Evolutionary conservation across 2,888 invertebrate species (phyloP), one percentile per base, ranked within the genome.

Genomic region (Cosmorhoe ocellata): DNA sequence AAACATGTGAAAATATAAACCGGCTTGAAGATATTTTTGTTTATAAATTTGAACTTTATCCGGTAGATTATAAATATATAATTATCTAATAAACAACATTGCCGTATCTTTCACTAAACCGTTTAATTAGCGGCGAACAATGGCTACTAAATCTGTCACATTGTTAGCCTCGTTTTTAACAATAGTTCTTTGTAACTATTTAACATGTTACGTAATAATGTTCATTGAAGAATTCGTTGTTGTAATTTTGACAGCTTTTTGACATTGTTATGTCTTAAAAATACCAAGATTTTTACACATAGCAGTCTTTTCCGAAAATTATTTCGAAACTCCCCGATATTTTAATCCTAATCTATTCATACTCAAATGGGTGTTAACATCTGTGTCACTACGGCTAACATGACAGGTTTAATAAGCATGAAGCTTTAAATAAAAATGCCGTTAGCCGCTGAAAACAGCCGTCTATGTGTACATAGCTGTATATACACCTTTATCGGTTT

Each of bases 371-470:
- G 52, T 61, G 58, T 58, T 58, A 61, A 58, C 56, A 56, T 56
- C 51, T 58, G 49, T 61, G 61, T 61, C 61, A 44, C 56, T 53
- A 56, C 51, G 53, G 52, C 51, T 50, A 42, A 58, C 54, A 60
- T 64, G 76, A 73, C 74, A 73, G 52, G 62, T 64, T 53, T 73
- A 79, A 79, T 77, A 67, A 68, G 65, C 76, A 68, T 79, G 76
- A 74, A 73, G 61, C 50, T 56, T 43, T 47, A 61, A 61, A 61
- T 61, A 58, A 37, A 43, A 46, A 46, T 40, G 11, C 57, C 55
- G 57, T 53, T 60, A 55, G 37, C 26, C 41, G 36, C 51, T 52
- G 56, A 44, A 54, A 49, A 56, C 49, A 47, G 40, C 8, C 30
- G 13, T 0, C 18, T 33, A 24, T 52, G 33, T 52, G 37, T 46